A percentile compares a stretch with the other conserved stretches of the same genome.
Conservation (phyloP, 2,888 invertebrate species). For the Zeuzera pyrina region DNA sequence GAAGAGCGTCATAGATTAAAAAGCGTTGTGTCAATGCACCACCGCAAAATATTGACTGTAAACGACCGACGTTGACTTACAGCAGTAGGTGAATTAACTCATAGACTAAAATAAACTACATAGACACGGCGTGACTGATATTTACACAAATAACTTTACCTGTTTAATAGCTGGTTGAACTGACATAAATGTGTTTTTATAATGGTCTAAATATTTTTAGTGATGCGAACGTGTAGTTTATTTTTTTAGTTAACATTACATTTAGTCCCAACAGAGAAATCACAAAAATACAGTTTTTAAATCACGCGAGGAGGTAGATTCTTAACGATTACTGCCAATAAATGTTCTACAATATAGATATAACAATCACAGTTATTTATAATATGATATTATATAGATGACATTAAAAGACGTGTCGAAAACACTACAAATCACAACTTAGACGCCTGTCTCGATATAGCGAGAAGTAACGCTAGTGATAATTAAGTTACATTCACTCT, state of each 20-base stretch:
- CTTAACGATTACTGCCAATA: constrained; percentile 38
- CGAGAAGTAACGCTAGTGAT: constrained; percentile 40
- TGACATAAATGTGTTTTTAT: too few relatives aligned
- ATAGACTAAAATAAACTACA: constrained; percentile 16
- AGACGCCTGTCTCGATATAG: constrained; percentile 18
- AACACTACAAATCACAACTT: constrained; percentile 63
- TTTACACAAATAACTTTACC: too few relatives aligned
- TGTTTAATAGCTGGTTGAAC: too few relatives aligned
- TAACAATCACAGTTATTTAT: constrained; percentile 54
- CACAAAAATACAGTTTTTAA: too few relatives aligned
- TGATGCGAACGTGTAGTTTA: too few relatives aligned
- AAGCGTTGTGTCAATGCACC: constrained; percentile 8
- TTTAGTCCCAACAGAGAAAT: too few relatives aligned
- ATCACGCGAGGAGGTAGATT: constrained; percentile 43
- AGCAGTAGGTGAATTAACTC: constrained; percentile 7
- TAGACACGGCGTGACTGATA: too few relatives aligned
- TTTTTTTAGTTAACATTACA: too few relatives aligned
- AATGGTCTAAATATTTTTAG: too few relatives aligned
- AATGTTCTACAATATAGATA: constrained; percentile 30
- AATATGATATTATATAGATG: constrained; percentile 39
- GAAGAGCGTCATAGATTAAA: constrained; percentile 20
- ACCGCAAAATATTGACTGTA: background rate
- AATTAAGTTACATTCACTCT: constrained; percentile 56
- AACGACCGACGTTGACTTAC: background rate
- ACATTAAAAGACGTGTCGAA: constrained; percentile 53